Conservation (phyloP, 2,888 invertebrate species). For the Calephelis perditalis region DNA sequence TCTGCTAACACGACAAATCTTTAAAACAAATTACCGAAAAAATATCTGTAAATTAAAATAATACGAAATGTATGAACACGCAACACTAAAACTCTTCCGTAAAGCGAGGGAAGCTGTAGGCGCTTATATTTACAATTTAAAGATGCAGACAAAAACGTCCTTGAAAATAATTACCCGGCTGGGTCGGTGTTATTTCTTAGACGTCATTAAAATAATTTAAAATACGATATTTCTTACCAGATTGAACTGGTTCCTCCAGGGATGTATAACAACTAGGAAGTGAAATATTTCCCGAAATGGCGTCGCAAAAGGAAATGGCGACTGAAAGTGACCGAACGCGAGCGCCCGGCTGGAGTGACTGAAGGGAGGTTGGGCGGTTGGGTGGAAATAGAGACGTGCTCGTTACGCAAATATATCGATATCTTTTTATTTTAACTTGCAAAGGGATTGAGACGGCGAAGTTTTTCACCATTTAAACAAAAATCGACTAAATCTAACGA, state of each 20-base stretch:
- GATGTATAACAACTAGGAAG: conserved; percentile 39
- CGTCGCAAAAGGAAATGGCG: conserved; percentile 50
- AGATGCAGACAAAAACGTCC: conserved; percentile 38
- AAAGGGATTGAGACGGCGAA: too few relatives aligned
- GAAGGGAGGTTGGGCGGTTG: conserved; percentile 53
- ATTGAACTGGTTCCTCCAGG: background rate
- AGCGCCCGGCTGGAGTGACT: conserved; percentile 51
- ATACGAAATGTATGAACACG: background rate
- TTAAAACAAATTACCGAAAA: too few relatives aligned
- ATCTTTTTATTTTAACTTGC: too few relatives aligned
- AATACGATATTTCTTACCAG: conserved; percentile 18
- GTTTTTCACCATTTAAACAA: too few relatives aligned
- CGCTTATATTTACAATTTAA: conserved; percentile 26
- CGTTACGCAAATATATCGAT: conserved; percentile 12
- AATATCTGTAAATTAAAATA: background rate
- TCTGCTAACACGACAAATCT: too few relatives aligned
- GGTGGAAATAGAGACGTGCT: conserved; percentile 23
- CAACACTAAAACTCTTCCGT: conserved; percentile 16
- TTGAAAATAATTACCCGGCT: conserved; percentile 31
- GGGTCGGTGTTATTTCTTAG: background rate
- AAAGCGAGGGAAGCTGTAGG: conserved; percentile 23
- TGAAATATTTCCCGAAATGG: conserved; percentile 45
- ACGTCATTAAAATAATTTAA: background rate
- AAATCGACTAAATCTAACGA: too few relatives aligned
- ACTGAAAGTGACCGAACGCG: conserved; percentile 43